Evolutionary conservation across 2,888 invertebrate species (phyloP).

Genomic region (Miltochrista miniata): DNA sequence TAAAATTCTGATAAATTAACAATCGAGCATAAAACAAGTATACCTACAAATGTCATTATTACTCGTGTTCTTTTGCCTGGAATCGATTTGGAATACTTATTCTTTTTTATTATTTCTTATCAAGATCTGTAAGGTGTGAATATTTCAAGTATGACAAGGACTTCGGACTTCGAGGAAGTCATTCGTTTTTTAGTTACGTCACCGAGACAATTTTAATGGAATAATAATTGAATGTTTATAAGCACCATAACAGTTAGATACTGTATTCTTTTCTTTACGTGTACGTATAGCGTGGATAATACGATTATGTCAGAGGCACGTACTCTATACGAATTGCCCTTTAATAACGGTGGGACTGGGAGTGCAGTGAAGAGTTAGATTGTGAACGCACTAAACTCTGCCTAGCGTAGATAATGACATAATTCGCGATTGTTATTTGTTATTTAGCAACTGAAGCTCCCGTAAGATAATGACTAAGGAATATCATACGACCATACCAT

Average conservation of each 20-base stretch:
- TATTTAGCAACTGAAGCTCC: conserved; percentile 46
- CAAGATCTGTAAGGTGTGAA: conserved; percentile 67
- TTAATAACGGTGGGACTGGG: conserved; percentile 75
- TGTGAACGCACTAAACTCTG: conserved; percentile 67
- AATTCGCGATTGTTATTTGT: conserved; percentile 64
- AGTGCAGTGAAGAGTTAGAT: conserved; percentile 74
- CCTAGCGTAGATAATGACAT: conserved; percentile 79
- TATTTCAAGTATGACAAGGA: conserved; percentile 51
- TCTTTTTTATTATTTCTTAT: conserved; percentile 52
- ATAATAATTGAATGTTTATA: conserved; percentile 41
- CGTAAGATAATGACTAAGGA: conserved; percentile 9
- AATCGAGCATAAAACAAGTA: conserved; percentile 37
- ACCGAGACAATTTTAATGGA: conserved; percentile 38
- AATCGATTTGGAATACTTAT: conserved; percentile 57
- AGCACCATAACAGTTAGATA: conserved; percentile 46
- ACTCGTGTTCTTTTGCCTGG: conserved; percentile 52
- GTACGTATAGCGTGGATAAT: conserved; percentile 56
- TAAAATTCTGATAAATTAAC: conserved; percentile 54
- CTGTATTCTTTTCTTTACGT: conserved; percentile 51
- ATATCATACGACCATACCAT: too few species aligned
- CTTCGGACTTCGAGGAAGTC: conserved; percentile 50
- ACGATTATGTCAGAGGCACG: conserved; percentile 72
- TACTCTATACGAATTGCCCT: conserved; percentile 74
- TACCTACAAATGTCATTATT: conserved; percentile 22
- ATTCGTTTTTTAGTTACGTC: conserved; percentile 41